Conservation (phyloP, 2,113 vertebrate genomes). For the Geococcyx californianus region DNA sequence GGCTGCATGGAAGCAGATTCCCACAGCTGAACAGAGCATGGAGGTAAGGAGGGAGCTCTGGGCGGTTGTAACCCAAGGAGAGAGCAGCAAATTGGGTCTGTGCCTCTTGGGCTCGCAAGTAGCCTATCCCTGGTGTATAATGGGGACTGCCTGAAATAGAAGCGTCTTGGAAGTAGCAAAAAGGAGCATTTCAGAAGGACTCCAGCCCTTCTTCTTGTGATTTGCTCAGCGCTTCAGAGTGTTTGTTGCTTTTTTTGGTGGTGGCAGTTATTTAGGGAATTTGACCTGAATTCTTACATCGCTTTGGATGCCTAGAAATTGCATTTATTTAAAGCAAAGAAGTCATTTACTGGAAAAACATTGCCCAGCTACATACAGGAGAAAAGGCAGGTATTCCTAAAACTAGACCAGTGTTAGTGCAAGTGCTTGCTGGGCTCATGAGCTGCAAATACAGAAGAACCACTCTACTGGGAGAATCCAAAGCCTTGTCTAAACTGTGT, state of each 20-base stretch:
- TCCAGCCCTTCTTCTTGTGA: constrained; percentile 7
- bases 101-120: not conserved
- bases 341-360: not conserved
- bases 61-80: no score
- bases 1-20: not conserved
- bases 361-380: not conserved
- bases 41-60: not conserved
- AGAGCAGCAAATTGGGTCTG: not conserved
- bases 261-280: not conserved
- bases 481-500: not conserved
- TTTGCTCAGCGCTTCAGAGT: not conserved
- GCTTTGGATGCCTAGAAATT: not conserved
- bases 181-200: not conserved
- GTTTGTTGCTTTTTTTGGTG: constrained; percentile 11
- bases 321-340: not conserved
- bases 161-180: not conserved
- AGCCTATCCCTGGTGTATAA: not conserved
- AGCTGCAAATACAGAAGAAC: not conserved
- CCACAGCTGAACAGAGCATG: accelerated
- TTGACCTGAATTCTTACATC: constrained; percentile 19
- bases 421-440: not conserved
- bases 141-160: not conserved
- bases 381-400: not conserved
- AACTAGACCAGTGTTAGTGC: not conserved
- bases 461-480: not conserved